phyloP scores from a whole-genome alignment of 2,113 vertebrate species.

The Eurystomus gularis region DNA sequence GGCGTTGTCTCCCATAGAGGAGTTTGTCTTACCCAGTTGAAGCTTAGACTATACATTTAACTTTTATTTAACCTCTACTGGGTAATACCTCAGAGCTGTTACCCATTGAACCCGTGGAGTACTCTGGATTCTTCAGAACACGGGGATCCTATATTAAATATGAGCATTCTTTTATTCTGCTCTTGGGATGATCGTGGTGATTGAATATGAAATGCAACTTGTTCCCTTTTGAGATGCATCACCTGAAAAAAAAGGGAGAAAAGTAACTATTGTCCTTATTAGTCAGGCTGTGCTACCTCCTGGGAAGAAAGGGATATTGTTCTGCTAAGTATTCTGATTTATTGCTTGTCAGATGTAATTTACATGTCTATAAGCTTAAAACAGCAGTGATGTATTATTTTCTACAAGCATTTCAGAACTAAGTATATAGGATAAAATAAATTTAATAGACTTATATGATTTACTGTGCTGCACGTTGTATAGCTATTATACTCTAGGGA shows the following conservation, averaged over 20 bases:
- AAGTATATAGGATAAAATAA: constrained; percentile 13
- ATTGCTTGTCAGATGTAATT: constrained; percentile 18
- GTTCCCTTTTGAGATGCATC: not conserved
- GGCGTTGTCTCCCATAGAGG: not conserved
- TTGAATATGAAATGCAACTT: not conserved
- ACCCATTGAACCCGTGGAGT: not conserved
- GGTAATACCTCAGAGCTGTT: not conserved
- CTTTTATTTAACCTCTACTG: not conserved
- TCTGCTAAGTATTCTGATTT: constrained; percentile 14
- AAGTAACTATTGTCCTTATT: not conserved
- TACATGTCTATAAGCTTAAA: not conserved
- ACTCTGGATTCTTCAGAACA: not conserved
- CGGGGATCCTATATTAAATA: not conserved
- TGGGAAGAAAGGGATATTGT: not conserved
- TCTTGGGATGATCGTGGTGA: not conserved
- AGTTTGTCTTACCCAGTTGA: not conserved
- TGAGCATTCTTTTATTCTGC: not conserved
- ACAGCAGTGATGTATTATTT: not conserved
- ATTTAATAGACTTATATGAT: not conserved
- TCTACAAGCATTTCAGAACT: constrained; percentile 3
- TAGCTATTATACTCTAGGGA: not conserved
- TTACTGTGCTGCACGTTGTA: not conserved
- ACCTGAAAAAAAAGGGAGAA: not conserved
- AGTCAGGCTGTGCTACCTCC: not conserved
- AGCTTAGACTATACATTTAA: not conserved